Evolutionary conservation across 2,888 invertebrate genomes (phyloP).

Genomic region (Tryphoninae sp.): DNA sequence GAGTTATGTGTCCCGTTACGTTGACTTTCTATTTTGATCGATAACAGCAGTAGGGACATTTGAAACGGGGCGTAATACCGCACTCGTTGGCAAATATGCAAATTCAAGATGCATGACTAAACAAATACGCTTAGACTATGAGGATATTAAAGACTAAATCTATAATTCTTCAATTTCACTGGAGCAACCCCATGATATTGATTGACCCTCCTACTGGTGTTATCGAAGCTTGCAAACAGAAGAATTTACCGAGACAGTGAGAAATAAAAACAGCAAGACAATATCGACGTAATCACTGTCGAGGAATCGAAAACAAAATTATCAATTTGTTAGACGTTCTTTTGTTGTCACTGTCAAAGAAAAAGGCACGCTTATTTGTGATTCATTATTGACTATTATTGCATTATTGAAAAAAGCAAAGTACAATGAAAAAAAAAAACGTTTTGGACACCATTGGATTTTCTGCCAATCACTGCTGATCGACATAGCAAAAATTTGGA

Average conservation of each 20-base stretch:
- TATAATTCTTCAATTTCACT: slow-evolving; percentile 13
- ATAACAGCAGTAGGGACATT: slow-evolving; percentile 74
- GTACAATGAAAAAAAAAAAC: not conserved
- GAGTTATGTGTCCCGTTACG: slow-evolving; percentile 67
- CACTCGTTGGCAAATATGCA: slow-evolving; percentile 71
- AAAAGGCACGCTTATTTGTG: not conserved
- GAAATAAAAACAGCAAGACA: not conserved
- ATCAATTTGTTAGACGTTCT: not conserved
- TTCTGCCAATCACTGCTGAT: not conserved
- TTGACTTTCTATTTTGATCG: slow-evolving; percentile 73
- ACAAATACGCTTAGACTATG: slow-evolving; percentile 69
- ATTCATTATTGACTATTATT: too few relatives aligned
- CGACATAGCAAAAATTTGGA: not conserved
- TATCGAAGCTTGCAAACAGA: slow-evolving; percentile 49
- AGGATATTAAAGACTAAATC: slow-evolving; percentile 61
- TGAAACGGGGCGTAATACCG: slow-evolving; percentile 69
- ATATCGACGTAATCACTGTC: not conserved
- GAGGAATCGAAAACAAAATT: not conserved
- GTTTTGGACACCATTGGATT: not conserved
- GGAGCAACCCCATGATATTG: not conserved
- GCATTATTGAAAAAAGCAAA: not conserved
- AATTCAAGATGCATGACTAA: slow-evolving; percentile 67
- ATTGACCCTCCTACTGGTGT: not conserved
- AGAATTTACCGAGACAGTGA: slow-evolving; percentile 39
- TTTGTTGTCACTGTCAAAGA: not conserved